Evolutionary conservation across 2,797 vertebrate genomes (phyloP).

Genomic region (Neosilurus mollespiculum): DNA sequence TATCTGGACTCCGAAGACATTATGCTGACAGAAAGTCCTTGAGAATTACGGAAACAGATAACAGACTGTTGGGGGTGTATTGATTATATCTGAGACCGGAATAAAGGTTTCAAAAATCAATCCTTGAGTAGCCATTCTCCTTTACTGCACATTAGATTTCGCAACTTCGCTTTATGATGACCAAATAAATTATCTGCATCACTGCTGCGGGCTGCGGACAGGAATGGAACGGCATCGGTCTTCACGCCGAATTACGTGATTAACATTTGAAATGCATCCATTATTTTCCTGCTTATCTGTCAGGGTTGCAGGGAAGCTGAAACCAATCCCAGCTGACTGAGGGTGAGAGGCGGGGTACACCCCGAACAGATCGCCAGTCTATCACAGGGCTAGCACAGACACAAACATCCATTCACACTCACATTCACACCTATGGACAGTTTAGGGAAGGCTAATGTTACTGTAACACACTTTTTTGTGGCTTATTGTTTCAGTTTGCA

Average conservation of each 20-base stretch:
- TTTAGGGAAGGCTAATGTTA: too few species aligned
- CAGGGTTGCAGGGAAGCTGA: too few species aligned
- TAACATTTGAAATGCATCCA: neutral
- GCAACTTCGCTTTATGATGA: neutral
- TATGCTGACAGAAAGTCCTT: neutral
- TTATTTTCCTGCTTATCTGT: too few species aligned
- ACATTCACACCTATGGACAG: too few species aligned
- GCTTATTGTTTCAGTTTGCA: neutral
- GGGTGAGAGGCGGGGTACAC: too few species aligned
- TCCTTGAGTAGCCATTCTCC: neutral
- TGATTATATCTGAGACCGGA: neutral
- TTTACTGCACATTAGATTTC: neutral
- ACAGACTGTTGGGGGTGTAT: neutral
- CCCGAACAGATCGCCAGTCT: too few species aligned
- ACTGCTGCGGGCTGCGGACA: neutral
- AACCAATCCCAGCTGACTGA: too few species aligned
- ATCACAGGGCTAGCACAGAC: too few species aligned
- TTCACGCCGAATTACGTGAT: neutral
- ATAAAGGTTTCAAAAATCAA: conserved; percentile 1
- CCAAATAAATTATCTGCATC: neutral
- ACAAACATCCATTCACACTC: too few species aligned
- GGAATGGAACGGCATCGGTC: neutral
- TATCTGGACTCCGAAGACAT: neutral
- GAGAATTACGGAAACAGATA: neutral
- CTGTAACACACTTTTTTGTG: neutral